Percentiles rank a stretch among this genome's conserved stretches.
Evolutionary conservation across 2,113 vertebrate genomes (phyloP).

Genomic region (Pollimyrus isidori): DNA sequence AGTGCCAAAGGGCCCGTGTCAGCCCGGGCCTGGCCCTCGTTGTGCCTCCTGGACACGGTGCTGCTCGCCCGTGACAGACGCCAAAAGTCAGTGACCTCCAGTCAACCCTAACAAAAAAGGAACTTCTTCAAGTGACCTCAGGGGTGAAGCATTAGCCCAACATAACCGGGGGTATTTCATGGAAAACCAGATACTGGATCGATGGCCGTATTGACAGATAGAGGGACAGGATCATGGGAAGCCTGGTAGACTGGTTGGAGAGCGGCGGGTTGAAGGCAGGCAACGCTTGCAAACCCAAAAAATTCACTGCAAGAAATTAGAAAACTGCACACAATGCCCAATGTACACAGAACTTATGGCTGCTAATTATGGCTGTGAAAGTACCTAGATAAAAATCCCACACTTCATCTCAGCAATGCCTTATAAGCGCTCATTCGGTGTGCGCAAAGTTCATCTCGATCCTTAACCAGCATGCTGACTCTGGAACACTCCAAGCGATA

Average conservation of each 20-base stretch:
- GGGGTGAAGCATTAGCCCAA: background rate
- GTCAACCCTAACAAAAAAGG: background rate
- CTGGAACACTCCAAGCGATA: background rate
- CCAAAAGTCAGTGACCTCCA: background rate
- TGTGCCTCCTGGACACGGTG: background rate
- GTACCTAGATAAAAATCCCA: background rate
- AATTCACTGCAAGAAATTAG: background rate
- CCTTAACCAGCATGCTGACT: background rate
- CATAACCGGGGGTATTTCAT: background rate
- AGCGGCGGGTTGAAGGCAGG: background rate
- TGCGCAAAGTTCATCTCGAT: background rate
- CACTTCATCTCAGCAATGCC: background rate
- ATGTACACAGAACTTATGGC: background rate
- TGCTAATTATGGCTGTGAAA: background rate
- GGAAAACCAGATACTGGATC: background rate
- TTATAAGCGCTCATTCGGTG: background rate
- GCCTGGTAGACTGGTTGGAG: background rate
- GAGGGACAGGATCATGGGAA: background rate
- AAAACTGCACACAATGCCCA: background rate
- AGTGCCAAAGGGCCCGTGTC: background rate
- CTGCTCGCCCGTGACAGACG: background rate
- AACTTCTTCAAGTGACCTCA: background rate
- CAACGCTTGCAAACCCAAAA: background rate
- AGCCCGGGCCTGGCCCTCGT: background rate
- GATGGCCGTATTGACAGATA: background rate